These are phyloP conservation scores for Brachirus orientalis DNA, from an alignment of 2,113 vertebrate species.

Conservation along the genomic window DNA sequence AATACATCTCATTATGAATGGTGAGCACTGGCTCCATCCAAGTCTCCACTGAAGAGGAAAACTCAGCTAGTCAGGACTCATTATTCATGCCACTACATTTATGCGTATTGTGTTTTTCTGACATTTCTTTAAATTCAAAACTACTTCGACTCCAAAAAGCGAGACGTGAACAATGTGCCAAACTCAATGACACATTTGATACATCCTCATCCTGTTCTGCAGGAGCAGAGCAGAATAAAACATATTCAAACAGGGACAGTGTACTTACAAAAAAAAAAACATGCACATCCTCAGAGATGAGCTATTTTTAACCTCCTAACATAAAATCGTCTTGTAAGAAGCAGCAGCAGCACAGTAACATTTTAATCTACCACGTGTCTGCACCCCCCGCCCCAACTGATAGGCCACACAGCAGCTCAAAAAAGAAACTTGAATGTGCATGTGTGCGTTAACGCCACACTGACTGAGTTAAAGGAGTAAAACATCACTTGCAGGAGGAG, in stretches of 20 bases:
- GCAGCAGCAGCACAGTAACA: slow-evolving; percentile 35
- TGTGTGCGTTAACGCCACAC: no score
- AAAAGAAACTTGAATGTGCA: no score
- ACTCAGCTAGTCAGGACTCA: slow-evolving; percentile 24
- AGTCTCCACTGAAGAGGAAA: slow-evolving; percentile 30
- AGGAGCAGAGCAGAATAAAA: slow-evolving; percentile 3
- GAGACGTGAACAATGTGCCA: slow-evolving; percentile 5
- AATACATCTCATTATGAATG: slow-evolving; percentile 40
- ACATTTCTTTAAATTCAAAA: slow-evolving; percentile 3
- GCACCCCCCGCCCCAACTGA: not conserved
- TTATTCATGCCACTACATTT: slow-evolving; percentile 23
- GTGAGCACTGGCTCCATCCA: slow-evolving; percentile 24
- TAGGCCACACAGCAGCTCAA: no score
- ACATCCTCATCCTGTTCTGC: slow-evolving; percentile 6
- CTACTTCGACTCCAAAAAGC: not conserved
- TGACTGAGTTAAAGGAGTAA: slow-evolving; percentile 30
- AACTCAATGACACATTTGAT: not conserved
- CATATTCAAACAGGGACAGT: slow-evolving; percentile 13
- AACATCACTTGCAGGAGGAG: slow-evolving; percentile 24
- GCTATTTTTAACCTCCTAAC: slow-evolving; percentile 43
- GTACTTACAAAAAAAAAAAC: not conserved
- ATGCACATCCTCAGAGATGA: not conserved
- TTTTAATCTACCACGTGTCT: slow-evolving; percentile 48
- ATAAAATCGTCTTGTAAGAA: slow-evolving; percentile 39
- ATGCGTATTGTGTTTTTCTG: not conserved